Conservation (phyloP, 2,888 invertebrate genomes). For the Diaperis boleti region DNA sequence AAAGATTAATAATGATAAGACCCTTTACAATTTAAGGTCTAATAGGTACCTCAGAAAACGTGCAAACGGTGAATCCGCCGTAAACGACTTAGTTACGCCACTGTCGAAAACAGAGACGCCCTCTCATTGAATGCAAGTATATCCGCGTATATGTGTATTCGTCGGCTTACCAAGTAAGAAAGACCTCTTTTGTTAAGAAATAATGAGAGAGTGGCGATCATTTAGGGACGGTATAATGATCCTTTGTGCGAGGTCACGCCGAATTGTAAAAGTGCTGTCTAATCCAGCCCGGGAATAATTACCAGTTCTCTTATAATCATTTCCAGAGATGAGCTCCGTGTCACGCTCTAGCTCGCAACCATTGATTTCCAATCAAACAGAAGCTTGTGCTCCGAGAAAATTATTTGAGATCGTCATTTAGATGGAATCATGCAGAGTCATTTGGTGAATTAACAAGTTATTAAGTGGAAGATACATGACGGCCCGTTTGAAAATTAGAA, state of each 20-base stretch:
- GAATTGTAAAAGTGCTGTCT: conserved; percentile 54
- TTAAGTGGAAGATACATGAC: conserved; percentile 40
- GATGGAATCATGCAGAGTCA: conserved; percentile 44
- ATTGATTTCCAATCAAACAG: conserved; percentile 49
- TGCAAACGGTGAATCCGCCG: no score
- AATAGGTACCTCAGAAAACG: no score
- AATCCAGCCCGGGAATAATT: conserved; percentile 53
- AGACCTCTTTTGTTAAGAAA: conserved; percentile 42
- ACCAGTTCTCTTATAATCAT: conserved; percentile 49
- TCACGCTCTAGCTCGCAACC: conserved; percentile 47
- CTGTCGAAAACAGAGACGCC: conserved; percentile 1
- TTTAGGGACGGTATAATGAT: conserved; percentile 50
- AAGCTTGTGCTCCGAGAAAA: conserved; percentile 44
- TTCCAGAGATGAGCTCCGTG: conserved; percentile 43
- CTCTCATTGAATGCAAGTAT: background rate
- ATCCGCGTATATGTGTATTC: conserved; percentile 11
- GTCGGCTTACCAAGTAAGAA: conserved; percentile 29
- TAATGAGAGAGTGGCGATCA: conserved; percentile 48
- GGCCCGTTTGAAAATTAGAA: conserved; percentile 39
- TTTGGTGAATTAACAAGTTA: conserved; percentile 46
- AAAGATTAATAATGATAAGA: no score
- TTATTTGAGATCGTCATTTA: conserved; percentile 47
- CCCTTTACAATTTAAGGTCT: no score
- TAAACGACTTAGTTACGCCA: no score
- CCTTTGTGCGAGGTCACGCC: conserved; percentile 52